phyloP scores from a whole-genome alignment of 2,797 vertebrate genomes.

The Onychomys torridus region DNA sequence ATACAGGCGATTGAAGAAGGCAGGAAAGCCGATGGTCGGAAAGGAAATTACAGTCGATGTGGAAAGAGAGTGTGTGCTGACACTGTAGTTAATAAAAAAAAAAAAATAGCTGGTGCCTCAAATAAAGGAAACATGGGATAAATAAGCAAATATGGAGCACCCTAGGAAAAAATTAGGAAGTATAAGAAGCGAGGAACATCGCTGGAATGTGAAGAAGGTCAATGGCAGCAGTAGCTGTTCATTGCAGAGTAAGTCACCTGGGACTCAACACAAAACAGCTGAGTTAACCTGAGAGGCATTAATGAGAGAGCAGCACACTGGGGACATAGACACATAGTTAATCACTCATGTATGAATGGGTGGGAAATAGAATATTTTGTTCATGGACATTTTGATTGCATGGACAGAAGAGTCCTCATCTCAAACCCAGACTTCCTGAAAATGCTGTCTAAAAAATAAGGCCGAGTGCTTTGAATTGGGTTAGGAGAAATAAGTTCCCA shows the following conservation, averaged over 20 bases:
- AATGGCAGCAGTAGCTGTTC: background rate
- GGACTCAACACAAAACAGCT: background rate
- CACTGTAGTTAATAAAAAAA: background rate
- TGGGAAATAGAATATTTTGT: accelerated
- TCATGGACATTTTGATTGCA: background rate
- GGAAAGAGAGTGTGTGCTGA: background rate
- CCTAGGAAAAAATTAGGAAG: background rate
- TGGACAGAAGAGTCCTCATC: background rate
- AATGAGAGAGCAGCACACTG: background rate
- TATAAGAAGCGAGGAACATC: background rate
- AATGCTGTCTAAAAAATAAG: background rate
- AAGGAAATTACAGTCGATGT: background rate
- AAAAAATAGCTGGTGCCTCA: background rate
- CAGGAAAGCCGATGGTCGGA: background rate
- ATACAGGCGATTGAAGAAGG: background rate
- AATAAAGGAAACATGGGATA: background rate
- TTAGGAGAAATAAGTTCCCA: background rate
- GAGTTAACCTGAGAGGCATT: background rate
- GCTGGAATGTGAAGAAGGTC: background rate
- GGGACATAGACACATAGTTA: background rate
- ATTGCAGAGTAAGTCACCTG: background rate
- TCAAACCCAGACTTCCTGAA: background rate
- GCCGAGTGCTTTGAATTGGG: background rate
- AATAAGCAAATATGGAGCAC: background rate
- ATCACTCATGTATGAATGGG: background rate